These are phyloP conservation scores for Notothenia coriiceps DNA, from an alignment of 2,113 vertebrate species.

Conservation along the genomic window DNA sequence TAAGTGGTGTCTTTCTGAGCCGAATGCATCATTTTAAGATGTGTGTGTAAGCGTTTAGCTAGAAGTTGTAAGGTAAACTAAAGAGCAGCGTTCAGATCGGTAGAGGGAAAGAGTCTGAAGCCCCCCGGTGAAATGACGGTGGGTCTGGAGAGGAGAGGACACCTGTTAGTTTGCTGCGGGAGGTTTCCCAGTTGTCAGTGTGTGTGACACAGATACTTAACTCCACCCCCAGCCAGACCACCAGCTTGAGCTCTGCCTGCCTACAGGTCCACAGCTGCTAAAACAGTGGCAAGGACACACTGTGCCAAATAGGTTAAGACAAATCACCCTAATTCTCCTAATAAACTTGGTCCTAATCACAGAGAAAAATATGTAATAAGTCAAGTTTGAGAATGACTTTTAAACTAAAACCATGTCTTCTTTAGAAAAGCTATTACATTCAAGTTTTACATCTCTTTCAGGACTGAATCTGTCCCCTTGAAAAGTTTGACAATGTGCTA, in stretches of 20 bases:
- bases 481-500: neutral
- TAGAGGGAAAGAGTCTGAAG: conserved; percentile 13
- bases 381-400: neutral
- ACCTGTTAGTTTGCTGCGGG: conserved; percentile 75
- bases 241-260: conserved; percentile 22
- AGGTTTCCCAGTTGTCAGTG: conserved; percentile 70
- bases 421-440: neutral
- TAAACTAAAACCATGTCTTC: neutral
- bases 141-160: conserved; percentile 54
- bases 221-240: conserved; percentile 72
- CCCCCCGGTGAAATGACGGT: conserved; percentile 37
- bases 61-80: conserved; percentile 8
- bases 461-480: neutral
- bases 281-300: conserved; percentile 17
- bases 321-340: neutral
- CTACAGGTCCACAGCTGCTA: conserved; percentile 54
- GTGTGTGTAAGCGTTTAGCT: conserved; percentile 1
- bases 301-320: neutral
- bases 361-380: neutral
- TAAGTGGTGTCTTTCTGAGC: conserved; percentile 98
- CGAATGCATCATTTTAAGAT: conserved; percentile 89
- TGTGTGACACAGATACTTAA: conserved; percentile 66
- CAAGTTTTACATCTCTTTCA: neutral
- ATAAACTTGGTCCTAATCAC: neutral
- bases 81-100: conserved; percentile 6